Evolutionary conservation across 2,113 vertebrate species (phyloP), one percentile per base, ranked within the genome.

Genomic region (Sarotherodon lohbergeri): DNA sequence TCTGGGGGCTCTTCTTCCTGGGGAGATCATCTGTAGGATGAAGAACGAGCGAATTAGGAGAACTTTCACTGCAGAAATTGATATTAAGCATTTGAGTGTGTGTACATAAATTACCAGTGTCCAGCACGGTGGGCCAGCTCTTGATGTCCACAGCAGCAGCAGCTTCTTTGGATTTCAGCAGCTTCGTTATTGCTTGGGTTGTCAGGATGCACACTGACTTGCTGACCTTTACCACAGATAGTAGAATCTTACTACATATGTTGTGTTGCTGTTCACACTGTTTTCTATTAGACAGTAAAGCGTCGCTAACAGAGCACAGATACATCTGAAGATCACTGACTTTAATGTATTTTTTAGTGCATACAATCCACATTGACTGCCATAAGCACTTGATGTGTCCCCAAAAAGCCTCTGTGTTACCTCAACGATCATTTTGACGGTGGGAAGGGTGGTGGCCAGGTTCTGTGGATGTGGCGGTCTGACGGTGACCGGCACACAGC

Each of bases 391-490:
- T 50, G n/a, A 73, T 61, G 27, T 56, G 43, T 29, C 57, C 29
- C 22, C 36, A 2, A 55, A 66, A 4, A 3, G 9, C 50, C 2
- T 81, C 24, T 46, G 34, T 57, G 46, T 91, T 92, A 99, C 98
- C 98, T 99, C 98, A 12, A 99, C 98, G 61, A 99, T 99, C 98
- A 99, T 99, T 95, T 98, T 98, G 94, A 99, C 98, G 1, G 98
- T 99, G 86, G 98, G 98, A 59, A 99, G 95, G 2, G 98, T 99
- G 82, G 98, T 99, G 52, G 98, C 95, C 48, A 99, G 96, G 90
- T 99, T 99, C 94, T 98, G 98, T 0, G 98, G 98, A 88, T 99
- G 98, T 0, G 98, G 98, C 1, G 98, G 98, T 59, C 98, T 96
- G 89, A 99, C 98, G 0, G 98, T 99, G 89, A 99, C 97, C 0